These are phyloP conservation scores for Dryoscopus gambensis DNA, from an alignment of 2,113 vertebrate genomes.

Conservation along the genomic window DNA sequence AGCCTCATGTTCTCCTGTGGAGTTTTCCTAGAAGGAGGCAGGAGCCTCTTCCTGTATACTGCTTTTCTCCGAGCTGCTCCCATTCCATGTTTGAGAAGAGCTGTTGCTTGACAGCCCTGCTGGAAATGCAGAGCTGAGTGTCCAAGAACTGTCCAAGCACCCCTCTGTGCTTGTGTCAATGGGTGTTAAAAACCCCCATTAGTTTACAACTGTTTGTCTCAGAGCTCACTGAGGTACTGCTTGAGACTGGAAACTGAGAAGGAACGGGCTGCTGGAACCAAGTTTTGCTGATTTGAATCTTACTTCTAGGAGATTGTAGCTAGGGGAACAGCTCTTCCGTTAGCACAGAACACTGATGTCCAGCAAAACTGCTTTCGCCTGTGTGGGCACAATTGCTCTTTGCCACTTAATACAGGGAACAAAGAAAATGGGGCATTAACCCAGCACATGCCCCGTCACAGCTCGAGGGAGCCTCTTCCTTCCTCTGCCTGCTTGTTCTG, in stretches of 20 bases:
- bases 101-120: neutral
- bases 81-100: fast-evolving
- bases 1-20: neutral
- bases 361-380: neutral
- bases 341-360: neutral
- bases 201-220: neutral
- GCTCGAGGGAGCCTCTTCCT: neutral
- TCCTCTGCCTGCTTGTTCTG: neutral
- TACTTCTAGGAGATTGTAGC: neutral
- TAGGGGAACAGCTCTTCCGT: neutral
- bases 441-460: neutral
- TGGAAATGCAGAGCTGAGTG: neutral
- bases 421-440: neutral
- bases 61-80: neutral
- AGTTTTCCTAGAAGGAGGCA: neutral
- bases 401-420: slow-evolving; percentile 2
- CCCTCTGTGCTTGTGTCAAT: neutral
- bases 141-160: neutral
- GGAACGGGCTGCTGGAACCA: neutral
- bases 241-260: neutral
- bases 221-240: neutral
- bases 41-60: neutral
- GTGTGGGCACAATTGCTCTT: slow-evolving; percentile 28
- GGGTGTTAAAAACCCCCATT: neutral
- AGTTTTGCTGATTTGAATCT: neutral